These are phyloP conservation scores for Imbricaverruca yamaguchii DNA, from an alignment of 2,888 invertebrate species.

Conservation along the genomic window DNA sequence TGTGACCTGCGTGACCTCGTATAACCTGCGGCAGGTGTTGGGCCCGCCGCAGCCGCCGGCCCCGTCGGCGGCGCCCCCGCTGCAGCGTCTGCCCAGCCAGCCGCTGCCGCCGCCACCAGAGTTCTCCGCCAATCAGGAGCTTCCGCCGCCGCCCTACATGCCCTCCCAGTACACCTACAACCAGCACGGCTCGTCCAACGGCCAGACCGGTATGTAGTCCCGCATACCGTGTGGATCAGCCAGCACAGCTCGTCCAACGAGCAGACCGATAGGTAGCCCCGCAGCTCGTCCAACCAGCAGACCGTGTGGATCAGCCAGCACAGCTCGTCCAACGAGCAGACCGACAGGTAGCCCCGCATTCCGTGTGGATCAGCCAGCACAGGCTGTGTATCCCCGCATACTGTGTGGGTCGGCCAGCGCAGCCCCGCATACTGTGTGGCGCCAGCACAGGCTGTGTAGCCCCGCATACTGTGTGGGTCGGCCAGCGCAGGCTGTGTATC, in stretches of 20 bases:
- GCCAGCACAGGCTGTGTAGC: too few species aligned
- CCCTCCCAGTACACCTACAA: neutral
- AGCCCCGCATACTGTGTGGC: too few species aligned
- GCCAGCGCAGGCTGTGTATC: too few species aligned
- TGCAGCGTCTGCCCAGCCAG: neutral
- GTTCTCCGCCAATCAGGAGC: neutral
- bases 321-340: neutral
- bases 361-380: too few species aligned
- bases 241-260: neutral
- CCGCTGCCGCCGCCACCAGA: slow-evolving; percentile 12
- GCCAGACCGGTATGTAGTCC: neutral
- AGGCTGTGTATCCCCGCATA: too few species aligned
- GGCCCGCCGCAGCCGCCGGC: neutral
- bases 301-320: too few species aligned
- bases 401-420: too few species aligned
- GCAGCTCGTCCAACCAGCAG: neutral
- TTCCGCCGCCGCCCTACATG: slow-evolving; percentile 4
- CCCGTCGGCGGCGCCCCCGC: too few species aligned
- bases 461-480: too few species aligned
- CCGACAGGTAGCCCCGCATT: neutral
- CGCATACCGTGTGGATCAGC: too few species aligned
- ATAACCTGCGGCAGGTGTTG: neutral
- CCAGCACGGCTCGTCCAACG: slow-evolving; percentile 3
- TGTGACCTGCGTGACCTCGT: too few species aligned
- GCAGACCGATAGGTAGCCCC: neutral